Base-by-base conservation (phyloP, 2,888 invertebrate genomes). In the Ophraella communa region DNA sequence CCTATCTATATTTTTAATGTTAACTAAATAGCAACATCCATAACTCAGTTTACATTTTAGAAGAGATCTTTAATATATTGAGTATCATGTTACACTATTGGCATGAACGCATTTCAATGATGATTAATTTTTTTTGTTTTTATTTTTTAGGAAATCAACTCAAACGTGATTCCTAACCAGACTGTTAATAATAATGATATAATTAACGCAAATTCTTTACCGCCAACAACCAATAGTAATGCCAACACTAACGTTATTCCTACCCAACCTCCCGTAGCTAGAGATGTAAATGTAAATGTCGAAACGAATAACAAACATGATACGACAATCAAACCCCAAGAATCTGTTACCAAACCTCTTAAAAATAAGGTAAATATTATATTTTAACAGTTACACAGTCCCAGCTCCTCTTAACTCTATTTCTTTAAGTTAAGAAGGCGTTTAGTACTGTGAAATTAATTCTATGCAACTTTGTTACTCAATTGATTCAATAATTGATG, bases 61-160 rank as follows among this genome's bases (percentile, higher is more conserved):
- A n/a, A n/a, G n/a, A n/a, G n/a, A n/a, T n/a, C n/a, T n/a, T n/a
- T n/a, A n/a, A n/a, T n/a, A n/a, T n/a, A n/a, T n/a, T n/a, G n/a
- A n/a, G n/a, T n/a, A n/a, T n/a, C n/a, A n/a, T n/a, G n/a, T n/a
- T n/a, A n/a, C n/a, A n/a, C n/a, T n/a, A n/a, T n/a, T n/a, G n/a
- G n/a, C n/a, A n/a, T n/a, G n/a, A n/a, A n/a, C n/a, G n/a, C n/a
- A n/a, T n/a, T n/a, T n/a, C n/a, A n/a, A n/a, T n/a, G n/a, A n/a
- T n/a, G n/a, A n/a, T n/a, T n/a, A n/a, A n/a, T n/a, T n/a, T n/a
- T n/a, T n/a, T n/a, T n/a, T n/a, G n/a, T n/a, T n/a, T n/a, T n/a
- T n/a, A n/a, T 23, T 60, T 52, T 60, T 21, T 17, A 55, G 81
- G 55, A 64, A 60, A 65, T 72, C 5, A 67, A 64, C 61, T 60